phyloP scores from a whole-genome alignment of 2,888 invertebrate species.

The Xiphydria camelus region DNA sequence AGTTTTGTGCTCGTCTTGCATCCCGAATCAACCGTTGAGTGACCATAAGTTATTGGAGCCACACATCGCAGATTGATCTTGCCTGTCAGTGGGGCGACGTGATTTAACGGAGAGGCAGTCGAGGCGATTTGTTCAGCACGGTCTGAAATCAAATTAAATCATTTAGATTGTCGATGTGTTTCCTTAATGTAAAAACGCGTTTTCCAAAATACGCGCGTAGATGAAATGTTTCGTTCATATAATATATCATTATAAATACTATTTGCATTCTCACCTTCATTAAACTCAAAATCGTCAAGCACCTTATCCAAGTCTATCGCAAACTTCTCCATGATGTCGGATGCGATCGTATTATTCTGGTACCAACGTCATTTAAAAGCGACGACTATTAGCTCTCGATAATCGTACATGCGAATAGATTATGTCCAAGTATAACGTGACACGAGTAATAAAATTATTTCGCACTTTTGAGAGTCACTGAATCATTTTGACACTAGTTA shows the following conservation, averaged over 20 bases:
- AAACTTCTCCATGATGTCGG: conserved; percentile 68
- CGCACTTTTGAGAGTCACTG: background rate
- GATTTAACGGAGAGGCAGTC: conserved; percentile 22
- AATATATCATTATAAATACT: no score
- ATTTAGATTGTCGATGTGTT: background rate
- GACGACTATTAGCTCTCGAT: background rate
- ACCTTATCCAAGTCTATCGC: conserved; percentile 81
- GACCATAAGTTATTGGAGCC: background rate
- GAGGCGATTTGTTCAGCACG: conserved; percentile 51
- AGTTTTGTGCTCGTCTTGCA: background rate
- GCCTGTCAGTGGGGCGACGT: background rate
- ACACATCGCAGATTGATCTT: background rate
- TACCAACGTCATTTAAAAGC: conserved; percentile 30
- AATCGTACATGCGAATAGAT: background rate
- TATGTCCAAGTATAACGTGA: background rate
- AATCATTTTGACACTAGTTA: background rate
- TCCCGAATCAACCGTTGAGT: background rate
- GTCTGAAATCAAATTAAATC: conserved; percentile 36
- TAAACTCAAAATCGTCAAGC: conserved; percentile 80
- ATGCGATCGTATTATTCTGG: conserved; percentile 19
- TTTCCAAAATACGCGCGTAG: no score
- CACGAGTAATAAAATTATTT: background rate
- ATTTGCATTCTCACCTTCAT: conserved; percentile 61
- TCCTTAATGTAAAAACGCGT: no score
- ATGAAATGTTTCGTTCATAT: no score